Base-by-base conservation (phyloP, 2,113 vertebrate species). In the Cyprinodon tularosa region DNA sequence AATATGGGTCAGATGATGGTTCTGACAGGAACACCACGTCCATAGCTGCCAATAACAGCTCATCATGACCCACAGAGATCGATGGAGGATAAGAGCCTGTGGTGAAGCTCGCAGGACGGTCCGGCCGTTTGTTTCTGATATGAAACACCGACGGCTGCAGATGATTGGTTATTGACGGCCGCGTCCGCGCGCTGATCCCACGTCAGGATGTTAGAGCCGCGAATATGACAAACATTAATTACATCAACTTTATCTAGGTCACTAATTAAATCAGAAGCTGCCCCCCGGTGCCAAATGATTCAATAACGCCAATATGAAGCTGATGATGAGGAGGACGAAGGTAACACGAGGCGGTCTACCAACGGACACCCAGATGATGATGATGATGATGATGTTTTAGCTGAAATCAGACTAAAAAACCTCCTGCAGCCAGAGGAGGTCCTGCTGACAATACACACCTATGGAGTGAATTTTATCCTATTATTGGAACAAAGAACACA, bases 301-400 rank as follows among this genome's bases (percentile, higher is more conserved):
- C 85, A 90, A 94, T 96, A 96, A 94, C 91, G 96, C 95, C 95
- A 96, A 96, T 95, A 94, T 92, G 89, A 94, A 93, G 88, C 92
- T 94, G 91, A 96, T 93, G 93, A 89, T 89, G 20, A 42, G 5
- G 9, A 42, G 4, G 42, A 42, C 42, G 5, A 29, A 29, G 29
- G 29, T 29, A 29, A 29, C 29, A 29, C 29, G 29, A 29, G 29
- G 29, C 29, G 29, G 29, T 29, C 29, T 29, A 29, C 29, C 29
- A 29, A 29, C 29, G 29, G 29, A 29, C 29, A 29, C 29, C 29
- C 42, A 42, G 42, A 6, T 15, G 47, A 48, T 15, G 47, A 48
- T 15, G 47, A 8, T 12, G 12, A 2, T 12, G 20, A n/a, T 13
- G 60, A 12, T 12, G 5, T 10, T 65, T n/a, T 14, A n/a, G 39